Base-by-base conservation (phyloP, 1,140 invertebrate genomes). In the Onthophagus taurus region DNA sequence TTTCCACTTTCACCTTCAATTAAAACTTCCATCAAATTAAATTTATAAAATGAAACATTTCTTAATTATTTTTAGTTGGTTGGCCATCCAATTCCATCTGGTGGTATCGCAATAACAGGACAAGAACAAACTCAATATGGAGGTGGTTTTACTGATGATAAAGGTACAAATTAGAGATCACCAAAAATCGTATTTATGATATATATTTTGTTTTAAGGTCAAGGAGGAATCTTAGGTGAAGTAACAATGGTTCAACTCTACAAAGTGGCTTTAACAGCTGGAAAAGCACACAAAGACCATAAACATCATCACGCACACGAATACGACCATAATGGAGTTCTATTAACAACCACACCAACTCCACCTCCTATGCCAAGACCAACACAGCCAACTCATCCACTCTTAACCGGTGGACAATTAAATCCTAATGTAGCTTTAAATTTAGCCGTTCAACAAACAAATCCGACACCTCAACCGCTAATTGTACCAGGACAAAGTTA, bases 241-340 rank as follows among this genome's bases (percentile, higher is more conserved):
- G 58, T 87, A 30, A 87, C 84, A 0, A 77, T 87, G 72, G 57
- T 89, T 0, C 81, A 87, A 57, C 59, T 89, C 1, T 87, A 87
- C 59, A 75, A 72, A 23, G 80, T 85, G 0, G 84, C 83, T 0
- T 60, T 88, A 24, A 83, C 80, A 1, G 83, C 83, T 1, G 84
- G 84, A 0, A 87, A 87, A 63, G 84, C 84, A 0, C 85, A 87
- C 58, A 80, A 77, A 39, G 82, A 86, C 55, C 84, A 87, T 62
- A 87, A 87, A 55, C 84, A 87, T 51, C 84, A 87, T 55, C 84
- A 87, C 55, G 83, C 73, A 0, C 82, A 86, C 54, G 78, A 83
- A 48, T 84, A 78, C 51, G 78, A 79, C 51, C 82, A 86, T 52
- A 78, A 85, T 47, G 80, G 80, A 2, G 66, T 60, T n/a, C 72